These are phyloP conservation scores for Marmota monax DNA, from an alignment of 2,113 vertebrate genomes.

Conservation along the genomic window DNA sequence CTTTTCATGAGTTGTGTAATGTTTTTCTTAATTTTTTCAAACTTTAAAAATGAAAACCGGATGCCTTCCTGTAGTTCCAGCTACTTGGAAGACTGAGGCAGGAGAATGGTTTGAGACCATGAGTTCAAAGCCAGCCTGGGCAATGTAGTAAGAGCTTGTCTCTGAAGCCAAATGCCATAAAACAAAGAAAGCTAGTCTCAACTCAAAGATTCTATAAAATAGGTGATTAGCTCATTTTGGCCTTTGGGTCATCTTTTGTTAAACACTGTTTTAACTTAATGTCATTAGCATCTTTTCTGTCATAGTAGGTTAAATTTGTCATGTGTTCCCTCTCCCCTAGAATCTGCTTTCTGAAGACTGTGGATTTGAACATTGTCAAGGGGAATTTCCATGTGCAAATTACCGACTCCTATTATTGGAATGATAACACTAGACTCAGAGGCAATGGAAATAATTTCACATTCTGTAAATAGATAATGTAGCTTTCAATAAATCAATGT, in stretches of 20 bases:
- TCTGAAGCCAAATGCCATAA: neutral
- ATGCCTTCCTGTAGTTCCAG: neutral
- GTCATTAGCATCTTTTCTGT: neutral
- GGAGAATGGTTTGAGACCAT: accelerated
- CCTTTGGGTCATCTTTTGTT: neutral
- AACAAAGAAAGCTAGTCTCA: neutral
- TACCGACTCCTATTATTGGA: neutral
- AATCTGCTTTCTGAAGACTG: neutral
- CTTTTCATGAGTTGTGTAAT: neutral
- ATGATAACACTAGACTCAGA: neutral
- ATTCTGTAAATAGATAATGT: neutral
- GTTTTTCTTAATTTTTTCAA: neutral
- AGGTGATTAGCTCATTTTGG: neutral
- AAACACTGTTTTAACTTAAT: neutral
- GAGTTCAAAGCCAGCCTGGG: neutral
- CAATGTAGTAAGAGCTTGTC: neutral
- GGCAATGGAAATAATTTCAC: neutral
- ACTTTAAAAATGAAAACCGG: neutral
- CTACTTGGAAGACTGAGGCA: neutral
- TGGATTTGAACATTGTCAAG: slow-evolving; percentile 13
- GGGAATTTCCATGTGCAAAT: slow-evolving; percentile 48
- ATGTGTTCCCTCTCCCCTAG: neutral
- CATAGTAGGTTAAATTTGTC: neutral
- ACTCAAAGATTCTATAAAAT: neutral
- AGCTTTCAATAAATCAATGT: slow-evolving; percentile 9